Percentiles rank a stretch among this genome's conserved stretches.
These are phyloP conservation scores for Limanda limanda DNA, from an alignment of 2,113 vertebrate species.

Conservation along the genomic window DNA sequence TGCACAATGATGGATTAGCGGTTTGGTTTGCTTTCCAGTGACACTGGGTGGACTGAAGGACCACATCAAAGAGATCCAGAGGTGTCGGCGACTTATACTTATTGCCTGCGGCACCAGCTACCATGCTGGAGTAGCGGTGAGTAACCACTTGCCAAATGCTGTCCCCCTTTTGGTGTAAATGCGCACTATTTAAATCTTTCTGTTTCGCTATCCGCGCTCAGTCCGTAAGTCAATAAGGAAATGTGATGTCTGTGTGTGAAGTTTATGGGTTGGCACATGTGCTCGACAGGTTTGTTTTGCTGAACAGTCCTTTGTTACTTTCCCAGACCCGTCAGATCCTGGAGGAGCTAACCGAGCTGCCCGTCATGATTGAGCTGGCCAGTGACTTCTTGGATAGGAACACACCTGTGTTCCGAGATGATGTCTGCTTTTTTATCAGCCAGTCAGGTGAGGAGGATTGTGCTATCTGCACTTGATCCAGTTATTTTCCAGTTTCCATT, in stretches of 20 bases:
- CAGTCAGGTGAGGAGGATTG: conserved; percentile 88
- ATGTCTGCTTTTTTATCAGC: conserved; percentile 99
- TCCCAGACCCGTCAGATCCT: conserved; percentile 95
- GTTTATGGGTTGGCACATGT: conserved; percentile 2
- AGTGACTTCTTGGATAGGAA: conserved; percentile 99
- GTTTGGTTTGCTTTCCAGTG: conserved; percentile 78
- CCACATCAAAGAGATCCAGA: conserved; percentile 98
- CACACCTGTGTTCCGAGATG: conserved; percentile 96
- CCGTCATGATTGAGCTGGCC: conserved; percentile 98
- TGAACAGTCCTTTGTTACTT: conserved; percentile 32
- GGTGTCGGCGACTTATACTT: conserved; percentile 94
- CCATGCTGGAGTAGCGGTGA: conserved; percentile 95
- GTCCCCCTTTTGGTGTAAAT: conserved; percentile 6
- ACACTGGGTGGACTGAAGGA: conserved; percentile 96
- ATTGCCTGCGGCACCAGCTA: conserved; percentile 98
- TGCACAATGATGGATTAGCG: conserved; percentile 23
- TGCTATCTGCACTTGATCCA: conserved; percentile 29
- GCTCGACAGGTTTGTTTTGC: conserved; percentile 18
- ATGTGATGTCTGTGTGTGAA: conserved; percentile 15
- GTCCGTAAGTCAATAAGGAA: neutral
- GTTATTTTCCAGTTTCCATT: conserved; percentile 32
- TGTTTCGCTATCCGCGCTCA: neutral
- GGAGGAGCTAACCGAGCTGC: conserved; percentile 95
- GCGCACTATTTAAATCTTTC: conserved; percentile 4
- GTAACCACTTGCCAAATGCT: conserved; percentile 56